Conservation (phyloP, 2,888 invertebrate species). For the Vanessa cardui region DNA sequence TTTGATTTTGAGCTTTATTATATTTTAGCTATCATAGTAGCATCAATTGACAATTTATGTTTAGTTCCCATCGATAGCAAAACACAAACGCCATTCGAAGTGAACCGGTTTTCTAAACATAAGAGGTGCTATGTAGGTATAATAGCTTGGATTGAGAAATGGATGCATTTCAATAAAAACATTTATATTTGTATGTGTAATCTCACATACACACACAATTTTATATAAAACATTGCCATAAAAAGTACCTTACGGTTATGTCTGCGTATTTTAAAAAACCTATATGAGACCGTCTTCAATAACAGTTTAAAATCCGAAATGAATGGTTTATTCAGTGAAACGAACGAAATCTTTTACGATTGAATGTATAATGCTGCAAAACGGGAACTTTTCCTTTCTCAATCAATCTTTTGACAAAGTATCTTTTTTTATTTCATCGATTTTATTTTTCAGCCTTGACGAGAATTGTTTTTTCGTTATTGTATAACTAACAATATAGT, state of each 20-base stretch:
- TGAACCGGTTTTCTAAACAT: conserved; percentile 18
- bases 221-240: background rate
- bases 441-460: background rate
- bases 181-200: background rate
- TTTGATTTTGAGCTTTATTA: background rate
- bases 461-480: background rate
- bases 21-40: background rate
- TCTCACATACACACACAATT: background rate
- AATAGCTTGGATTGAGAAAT: conserved; percentile 11
- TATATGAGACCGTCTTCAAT: background rate
- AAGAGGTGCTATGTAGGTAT: conserved; percentile 4
- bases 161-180: background rate
- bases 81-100: conserved; percentile 16
- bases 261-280: background rate
- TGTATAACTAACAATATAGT: background rate
- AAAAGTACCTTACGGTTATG: background rate
- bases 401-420: background rate
- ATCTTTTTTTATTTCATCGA: background rate
- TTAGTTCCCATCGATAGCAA: background rate
- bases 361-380: conserved; percentile 4
- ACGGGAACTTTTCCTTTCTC: conserved; percentile 6
- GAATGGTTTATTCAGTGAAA: conserved; percentile 12
- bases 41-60: conserved; percentile 9
- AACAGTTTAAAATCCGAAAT: conserved; percentile 3
- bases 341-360: background rate